Percentiles rank a stretch among this genome's conserved stretches.
Conservation (phyloP, 2,797 vertebrate genomes). For the Cryptoblepharus egeriae region DNA sequence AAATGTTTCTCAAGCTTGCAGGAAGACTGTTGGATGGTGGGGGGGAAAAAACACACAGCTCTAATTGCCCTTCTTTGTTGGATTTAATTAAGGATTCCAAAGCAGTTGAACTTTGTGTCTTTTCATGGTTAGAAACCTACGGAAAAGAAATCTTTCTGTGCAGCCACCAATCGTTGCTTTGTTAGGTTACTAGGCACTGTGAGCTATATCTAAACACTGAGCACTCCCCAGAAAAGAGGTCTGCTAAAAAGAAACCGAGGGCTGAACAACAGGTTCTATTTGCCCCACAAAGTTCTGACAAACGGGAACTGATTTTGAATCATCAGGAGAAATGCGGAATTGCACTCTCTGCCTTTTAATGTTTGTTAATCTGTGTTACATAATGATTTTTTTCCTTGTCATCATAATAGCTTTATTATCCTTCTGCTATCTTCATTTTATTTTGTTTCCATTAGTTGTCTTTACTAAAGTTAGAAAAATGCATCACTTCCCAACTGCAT, state of each 20-base stretch:
- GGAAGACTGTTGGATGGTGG: slow-evolving; percentile 61
- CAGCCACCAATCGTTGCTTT: slow-evolving; percentile 76
- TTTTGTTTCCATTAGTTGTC: slow-evolving; percentile 28
- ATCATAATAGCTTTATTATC: slow-evolving; percentile 24
- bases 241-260: slow-evolving; percentile 68
- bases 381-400: slow-evolving; percentile 31
- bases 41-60: slow-evolving; percentile 51
- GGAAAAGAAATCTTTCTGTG: slow-evolving; percentile 70
- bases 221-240: slow-evolving; percentile 69
- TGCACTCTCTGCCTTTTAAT: slow-evolving; percentile 38
- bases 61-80: slow-evolving; percentile 75
- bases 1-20: slow-evolving; percentile 44
- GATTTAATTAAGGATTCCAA: slow-evolving; percentile 77
- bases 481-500: neutral
- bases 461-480: slow-evolving; percentile 9
- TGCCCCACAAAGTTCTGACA: slow-evolving; percentile 57
- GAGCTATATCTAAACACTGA: slow-evolving; percentile 74
- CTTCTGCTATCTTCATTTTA: slow-evolving; percentile 19
- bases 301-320: slow-evolving; percentile 70
- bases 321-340: slow-evolving; percentile 70
- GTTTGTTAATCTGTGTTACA: slow-evolving; percentile 50
- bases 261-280: slow-evolving; percentile 63
- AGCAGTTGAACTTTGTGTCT: slow-evolving; percentile 77
- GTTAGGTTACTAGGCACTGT: slow-evolving; percentile 82
- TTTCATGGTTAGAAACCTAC: slow-evolving; percentile 77